These are phyloP conservation scores for Pycnonotus jocosus DNA, from an alignment of 2,113 vertebrate genomes.

Conservation along the genomic window DNA sequence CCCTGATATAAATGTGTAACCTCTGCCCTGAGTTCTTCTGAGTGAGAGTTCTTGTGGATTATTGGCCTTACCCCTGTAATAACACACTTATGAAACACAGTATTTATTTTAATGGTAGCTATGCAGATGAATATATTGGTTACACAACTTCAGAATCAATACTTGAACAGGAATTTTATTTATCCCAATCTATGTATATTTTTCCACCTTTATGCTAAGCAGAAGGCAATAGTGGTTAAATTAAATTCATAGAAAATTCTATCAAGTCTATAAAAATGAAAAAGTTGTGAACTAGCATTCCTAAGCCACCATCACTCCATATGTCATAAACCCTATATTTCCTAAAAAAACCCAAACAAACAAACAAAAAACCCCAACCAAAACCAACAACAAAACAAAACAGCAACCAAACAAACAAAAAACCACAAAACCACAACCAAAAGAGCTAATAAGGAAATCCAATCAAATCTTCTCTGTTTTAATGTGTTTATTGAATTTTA, in stretches of 20 bases:
- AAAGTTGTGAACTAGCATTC: background rate
- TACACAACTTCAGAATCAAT: background rate
- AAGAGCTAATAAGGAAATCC: background rate
- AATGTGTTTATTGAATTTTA: background rate
- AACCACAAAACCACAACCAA: background rate
- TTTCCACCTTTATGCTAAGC: background rate
- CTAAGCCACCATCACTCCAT: background rate
- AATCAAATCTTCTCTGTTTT: background rate
- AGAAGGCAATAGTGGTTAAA: background rate
- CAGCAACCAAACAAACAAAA: background rate
- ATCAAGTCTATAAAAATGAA: background rate
- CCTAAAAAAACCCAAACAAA: background rate
- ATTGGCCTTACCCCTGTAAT: background rate
- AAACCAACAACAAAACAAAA: too few species aligned
- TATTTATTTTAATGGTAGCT: background rate
- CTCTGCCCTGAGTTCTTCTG: background rate
- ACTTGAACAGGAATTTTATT: background rate
- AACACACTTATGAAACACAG: background rate
- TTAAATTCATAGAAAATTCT: background rate
- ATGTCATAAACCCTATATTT: background rate
- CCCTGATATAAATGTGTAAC: background rate
- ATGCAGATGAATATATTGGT: background rate
- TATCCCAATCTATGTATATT: background rate
- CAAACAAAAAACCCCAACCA: background rate
- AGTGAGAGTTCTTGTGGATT: background rate